Conservation (phyloP, 2,113 vertebrate genomes). For the Laterallus jamaicensis region DNA sequence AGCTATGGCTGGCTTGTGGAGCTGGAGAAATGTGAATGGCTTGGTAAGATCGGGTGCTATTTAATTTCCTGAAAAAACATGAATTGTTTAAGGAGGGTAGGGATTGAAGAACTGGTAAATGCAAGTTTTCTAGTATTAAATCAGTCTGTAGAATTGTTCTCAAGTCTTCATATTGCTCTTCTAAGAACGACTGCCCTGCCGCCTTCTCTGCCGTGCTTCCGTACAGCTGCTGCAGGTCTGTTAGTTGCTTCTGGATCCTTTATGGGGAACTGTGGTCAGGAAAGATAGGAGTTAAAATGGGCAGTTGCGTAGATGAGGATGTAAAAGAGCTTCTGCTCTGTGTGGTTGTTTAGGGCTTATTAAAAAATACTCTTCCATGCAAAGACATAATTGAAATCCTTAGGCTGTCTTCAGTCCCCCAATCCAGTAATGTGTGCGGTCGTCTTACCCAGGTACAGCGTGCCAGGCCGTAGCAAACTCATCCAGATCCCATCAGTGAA, state of each 20-base stretch:
- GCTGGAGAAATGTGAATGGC: neutral
- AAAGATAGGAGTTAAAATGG: neutral
- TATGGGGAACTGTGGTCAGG: neutral
- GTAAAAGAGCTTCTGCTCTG: neutral
- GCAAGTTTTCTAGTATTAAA: fast-evolving
- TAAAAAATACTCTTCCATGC: neutral
- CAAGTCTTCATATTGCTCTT: neutral
- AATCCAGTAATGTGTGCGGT: fast-evolving
- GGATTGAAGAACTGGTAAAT: neutral
- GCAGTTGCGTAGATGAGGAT: fast-evolving
- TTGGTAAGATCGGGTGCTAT: fast-evolving
- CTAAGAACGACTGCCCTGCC: neutral
- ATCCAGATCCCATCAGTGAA: neutral
- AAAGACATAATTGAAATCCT: neutral
- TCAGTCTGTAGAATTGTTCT: neutral
- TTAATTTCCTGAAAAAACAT: neutral
- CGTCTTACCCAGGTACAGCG: fast-evolving
- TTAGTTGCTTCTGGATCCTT: neutral
- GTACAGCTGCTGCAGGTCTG: neutral
- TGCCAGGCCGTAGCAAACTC: neutral
- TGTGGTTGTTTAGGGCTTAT: neutral
- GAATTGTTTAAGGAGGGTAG: neutral
- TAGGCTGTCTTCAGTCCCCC: neutral
- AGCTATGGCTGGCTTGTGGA: neutral
- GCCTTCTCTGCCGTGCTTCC: neutral